These are phyloP conservation scores for Emydocephalus ijimae DNA, from an alignment of 2,113 vertebrate species.

Conservation along the genomic window DNA sequence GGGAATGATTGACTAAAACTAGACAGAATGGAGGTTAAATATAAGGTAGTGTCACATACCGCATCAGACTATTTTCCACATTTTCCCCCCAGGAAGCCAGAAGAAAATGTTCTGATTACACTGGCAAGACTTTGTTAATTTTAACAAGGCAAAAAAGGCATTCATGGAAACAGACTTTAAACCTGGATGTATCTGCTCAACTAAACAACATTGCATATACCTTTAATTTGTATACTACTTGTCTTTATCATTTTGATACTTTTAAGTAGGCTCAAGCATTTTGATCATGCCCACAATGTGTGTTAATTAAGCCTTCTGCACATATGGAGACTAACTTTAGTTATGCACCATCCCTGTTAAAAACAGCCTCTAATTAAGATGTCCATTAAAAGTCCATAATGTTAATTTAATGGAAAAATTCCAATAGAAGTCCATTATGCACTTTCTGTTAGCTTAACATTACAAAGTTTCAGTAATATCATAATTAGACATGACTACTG, in stretches of 20 bases:
- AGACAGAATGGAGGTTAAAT: neutral
- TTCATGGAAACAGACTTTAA: slow-evolving; percentile 14
- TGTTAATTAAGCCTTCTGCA: slow-evolving; percentile 52
- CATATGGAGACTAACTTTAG: slow-evolving; percentile 53
- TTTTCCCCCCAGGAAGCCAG: neutral
- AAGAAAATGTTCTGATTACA: neutral
- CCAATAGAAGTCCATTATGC: slow-evolving; percentile 47
- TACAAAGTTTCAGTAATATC: slow-evolving; percentile 57
- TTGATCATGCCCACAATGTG: slow-evolving; percentile 43
- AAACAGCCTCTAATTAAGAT: slow-evolving; percentile 67
- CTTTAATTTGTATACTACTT: neutral
- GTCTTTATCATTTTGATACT: slow-evolving; percentile 24
- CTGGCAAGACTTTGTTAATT: neutral
- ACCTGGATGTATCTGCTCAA: neutral
- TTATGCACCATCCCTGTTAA: slow-evolving; percentile 61
- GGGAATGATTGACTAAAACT: neutral
- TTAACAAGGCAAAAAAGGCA: neutral
- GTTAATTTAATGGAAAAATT: slow-evolving; percentile 65
- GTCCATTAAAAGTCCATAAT: slow-evolving; percentile 58
- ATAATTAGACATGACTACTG: slow-evolving; percentile 57
- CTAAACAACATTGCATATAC: slow-evolving; percentile 1
- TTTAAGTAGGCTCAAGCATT: slow-evolving; percentile 51
- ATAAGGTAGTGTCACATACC: neutral
- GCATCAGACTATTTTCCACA: neutral
- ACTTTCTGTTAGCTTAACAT: slow-evolving; percentile 61